Conservation (phyloP, 2,797 vertebrate species). For the Pyrocephalus nanus region DNA sequence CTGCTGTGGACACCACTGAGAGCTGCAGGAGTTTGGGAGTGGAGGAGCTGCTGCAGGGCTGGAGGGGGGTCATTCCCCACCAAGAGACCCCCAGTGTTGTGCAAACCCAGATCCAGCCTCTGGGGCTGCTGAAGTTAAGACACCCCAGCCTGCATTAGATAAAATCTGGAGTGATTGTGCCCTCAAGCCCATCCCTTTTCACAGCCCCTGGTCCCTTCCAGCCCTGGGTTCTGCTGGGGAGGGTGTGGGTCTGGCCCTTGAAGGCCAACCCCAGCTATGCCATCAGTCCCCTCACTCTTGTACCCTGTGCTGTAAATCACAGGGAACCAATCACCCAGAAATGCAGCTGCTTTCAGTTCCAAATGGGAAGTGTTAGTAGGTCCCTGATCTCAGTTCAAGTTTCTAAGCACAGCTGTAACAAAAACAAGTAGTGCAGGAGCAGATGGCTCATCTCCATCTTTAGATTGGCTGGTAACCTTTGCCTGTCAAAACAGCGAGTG, state of each 20-base stretch:
- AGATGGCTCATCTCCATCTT: background rate
- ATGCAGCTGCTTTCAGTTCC: background rate
- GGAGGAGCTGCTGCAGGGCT: background rate
- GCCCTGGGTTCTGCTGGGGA: fast-evolving
- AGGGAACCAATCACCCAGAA: background rate
- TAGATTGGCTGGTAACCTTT: fast-evolving
- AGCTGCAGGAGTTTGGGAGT: fast-evolving
- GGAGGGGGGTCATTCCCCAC: background rate
- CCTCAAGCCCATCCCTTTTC: background rate
- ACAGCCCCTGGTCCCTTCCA: background rate
- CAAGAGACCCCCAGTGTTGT: fast-evolving
- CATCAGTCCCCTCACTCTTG: fast-evolving
- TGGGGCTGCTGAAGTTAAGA: background rate
- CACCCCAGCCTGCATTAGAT: fast-evolving
- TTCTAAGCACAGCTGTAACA: background rate
- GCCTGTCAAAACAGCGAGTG: fast-evolving
- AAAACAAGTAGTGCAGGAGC: background rate
- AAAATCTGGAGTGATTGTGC: fast-evolving
- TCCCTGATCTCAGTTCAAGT: background rate
- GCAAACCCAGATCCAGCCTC: background rate
- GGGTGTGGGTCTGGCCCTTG: background rate
- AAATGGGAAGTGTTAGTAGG: fast-evolving
- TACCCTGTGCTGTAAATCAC: fast-evolving
- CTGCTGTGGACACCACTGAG: fast-evolving
- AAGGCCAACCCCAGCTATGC: background rate